A percentile compares a stretch with the other conserved stretches of the same genome.
Conservation (phyloP, 2,888 invertebrate genomes). For the Acrobasis consociella region DNA sequence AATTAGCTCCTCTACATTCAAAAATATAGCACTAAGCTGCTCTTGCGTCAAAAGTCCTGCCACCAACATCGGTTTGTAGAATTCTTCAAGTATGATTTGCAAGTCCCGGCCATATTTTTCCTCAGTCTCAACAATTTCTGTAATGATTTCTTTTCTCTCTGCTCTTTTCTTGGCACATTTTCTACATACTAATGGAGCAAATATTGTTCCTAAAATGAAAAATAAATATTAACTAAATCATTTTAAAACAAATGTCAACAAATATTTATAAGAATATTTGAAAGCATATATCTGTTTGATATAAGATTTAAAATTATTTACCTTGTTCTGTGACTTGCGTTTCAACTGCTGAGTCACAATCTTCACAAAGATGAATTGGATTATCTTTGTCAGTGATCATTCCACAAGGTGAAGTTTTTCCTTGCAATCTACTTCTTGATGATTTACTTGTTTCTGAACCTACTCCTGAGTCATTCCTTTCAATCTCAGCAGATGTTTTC, state of each 20-base stretch:
- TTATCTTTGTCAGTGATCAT: slow-evolving; percentile 80
- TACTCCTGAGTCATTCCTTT: slow-evolving; percentile 95
- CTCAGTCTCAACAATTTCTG: slow-evolving; percentile 97
- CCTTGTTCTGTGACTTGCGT: slow-evolving; percentile 87
- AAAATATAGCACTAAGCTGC: slow-evolving; percentile 95
- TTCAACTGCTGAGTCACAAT: slow-evolving; percentile 92
- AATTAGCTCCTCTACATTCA: slow-evolving; percentile 95
- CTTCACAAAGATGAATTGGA: slow-evolving; percentile 90
- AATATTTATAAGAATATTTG: no score
- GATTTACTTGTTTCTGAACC: slow-evolving; percentile 96
- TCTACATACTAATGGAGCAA: slow-evolving; percentile 91
- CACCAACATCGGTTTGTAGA: slow-evolving; percentile 95
- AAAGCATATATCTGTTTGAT: no score
- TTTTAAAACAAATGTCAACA: no score
- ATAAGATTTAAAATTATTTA: slow-evolving; percentile 32
- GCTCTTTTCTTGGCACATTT: slow-evolving; percentile 94
- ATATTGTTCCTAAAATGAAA: slow-evolving; percentile 83
- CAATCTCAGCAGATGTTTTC: slow-evolving; percentile 88
- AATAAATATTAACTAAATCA: slow-evolving; percentile 1
- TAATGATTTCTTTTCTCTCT: slow-evolving; percentile 96
- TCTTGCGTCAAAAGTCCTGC: slow-evolving; percentile 95
- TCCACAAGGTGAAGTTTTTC: slow-evolving; percentile 76
- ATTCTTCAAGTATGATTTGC: slow-evolving; percentile 95
- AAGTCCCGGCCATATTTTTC: slow-evolving; percentile 97
- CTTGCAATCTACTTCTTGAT: slow-evolving; percentile 89